Evolutionary conservation across 2,888 invertebrate species (phyloP), one percentile per base, ranked within the genome.

Genomic region (Phymatocera aterrima): DNA sequence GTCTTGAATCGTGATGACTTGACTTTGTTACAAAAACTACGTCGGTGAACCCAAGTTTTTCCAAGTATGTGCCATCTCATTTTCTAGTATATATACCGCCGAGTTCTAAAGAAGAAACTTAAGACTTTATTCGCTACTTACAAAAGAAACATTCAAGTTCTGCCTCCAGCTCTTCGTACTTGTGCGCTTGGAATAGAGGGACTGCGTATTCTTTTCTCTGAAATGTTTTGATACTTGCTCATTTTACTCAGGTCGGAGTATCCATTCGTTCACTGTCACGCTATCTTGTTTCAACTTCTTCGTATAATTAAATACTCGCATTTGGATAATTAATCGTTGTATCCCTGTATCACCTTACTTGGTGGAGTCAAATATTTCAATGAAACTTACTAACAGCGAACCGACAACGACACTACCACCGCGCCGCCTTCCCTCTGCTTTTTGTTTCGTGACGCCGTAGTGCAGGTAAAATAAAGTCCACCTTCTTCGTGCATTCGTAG

Each of bases 281-380:
- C 37, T 18, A 64, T 64, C 34, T n/a, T 10, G 8, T 21, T 18
- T 10, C 8, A 24, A 10, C 15, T 64, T 64, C 34, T 64, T 64
- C 37, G 37, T 64, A 37, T 64, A 37, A 64, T 64, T 34, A 64
- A 64, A 64, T 64, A 8, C 61, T 18, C 21, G 61, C 61, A 64
- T 64, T 64, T 34, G 37, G 37, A 37, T 64, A 64, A 64, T 64
- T 64, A 64, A 64, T 64, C 61, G 18, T 37, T 1, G 34, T 15
- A 15, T 6, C 21, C 12, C 21, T 8, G 54, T 37, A 34, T 18
- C 15, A 28, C 37, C n/a, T 61, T 37, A 34, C 61, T 37, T 37
- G n/a, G 5, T 15, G 21, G 61, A 8, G 0, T 28, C 12, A 18
- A 37, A 37, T 64, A 37, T 64, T 18, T 34, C 28, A 37, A 18